Percentiles rank a stretch among this genome's conserved stretches.
These are phyloP conservation scores for Meloidogyne floridensis DNA, from an alignment of 1,140 invertebrate species.

Conservation along the genomic window DNA sequence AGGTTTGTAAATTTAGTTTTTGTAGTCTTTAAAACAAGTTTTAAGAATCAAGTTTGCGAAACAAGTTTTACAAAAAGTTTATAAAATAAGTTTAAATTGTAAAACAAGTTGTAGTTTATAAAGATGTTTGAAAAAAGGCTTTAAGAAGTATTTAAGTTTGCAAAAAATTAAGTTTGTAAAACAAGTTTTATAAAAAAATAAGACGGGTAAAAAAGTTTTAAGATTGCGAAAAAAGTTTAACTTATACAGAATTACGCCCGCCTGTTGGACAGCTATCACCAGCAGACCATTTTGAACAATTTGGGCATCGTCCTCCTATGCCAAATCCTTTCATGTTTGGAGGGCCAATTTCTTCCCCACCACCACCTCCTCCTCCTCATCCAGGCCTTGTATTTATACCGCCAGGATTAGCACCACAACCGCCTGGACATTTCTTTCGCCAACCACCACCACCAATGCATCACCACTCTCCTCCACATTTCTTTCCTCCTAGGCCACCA, in stretches of 20 bases:
- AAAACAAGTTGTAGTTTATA: background rate
- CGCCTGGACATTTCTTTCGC: background rate
- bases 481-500: background rate
- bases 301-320: constrained; percentile 36
- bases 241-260: constrained; percentile 23
- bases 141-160: constrained; percentile 36
- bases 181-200: background rate
- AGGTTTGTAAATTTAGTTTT: constrained; percentile 32
- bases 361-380: constrained; percentile 37
- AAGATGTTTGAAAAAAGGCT: background rate
- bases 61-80: background rate
- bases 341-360: constrained; percentile 15
- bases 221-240: background rate
- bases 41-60: too few species aligned
- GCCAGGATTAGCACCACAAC: background rate
- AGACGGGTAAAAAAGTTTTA: too few species aligned
- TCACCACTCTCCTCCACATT: constrained; percentile 32
- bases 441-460: background rate
- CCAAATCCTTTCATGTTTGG: constrained; percentile 22
- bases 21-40: too few species aligned
- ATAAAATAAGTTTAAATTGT: too few species aligned
- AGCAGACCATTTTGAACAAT: constrained; percentile 38
- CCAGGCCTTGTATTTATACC: constrained; percentile 21
- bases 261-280: constrained; percentile 20
- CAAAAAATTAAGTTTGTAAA: constrained; percentile 38